phyloP scores from a whole-genome alignment of 2,113 vertebrate species.

The Rhipidura dahli region DNA sequence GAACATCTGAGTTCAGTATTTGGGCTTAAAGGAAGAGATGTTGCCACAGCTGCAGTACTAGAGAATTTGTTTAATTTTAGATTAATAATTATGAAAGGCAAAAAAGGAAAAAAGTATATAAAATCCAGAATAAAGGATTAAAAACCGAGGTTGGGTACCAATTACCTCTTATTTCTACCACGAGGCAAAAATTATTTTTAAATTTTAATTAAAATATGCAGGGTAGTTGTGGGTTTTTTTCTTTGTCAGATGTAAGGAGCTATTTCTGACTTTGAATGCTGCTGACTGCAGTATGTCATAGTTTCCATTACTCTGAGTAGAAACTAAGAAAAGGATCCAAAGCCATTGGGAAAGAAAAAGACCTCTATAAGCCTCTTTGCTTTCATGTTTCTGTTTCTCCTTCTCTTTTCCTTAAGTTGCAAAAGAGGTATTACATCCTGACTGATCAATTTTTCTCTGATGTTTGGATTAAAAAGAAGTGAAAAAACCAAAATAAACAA shows the following conservation, averaged over 20 bases:
- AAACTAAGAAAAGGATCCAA: neutral
- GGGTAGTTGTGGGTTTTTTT: neutral
- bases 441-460: neutral
- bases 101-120: accelerated
- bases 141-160: accelerated
- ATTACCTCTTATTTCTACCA: neutral
- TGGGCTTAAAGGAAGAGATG: neutral
- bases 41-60: neutral
- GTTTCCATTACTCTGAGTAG: neutral
- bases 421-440: neutral
- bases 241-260: neutral
- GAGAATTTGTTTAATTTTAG: neutral
- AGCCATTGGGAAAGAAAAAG: neutral
- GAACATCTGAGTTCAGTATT: conserved; percentile 14
- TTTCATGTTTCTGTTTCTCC: neutral
- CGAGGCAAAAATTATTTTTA: neutral
- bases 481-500: neutral
- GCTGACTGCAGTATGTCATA: neutral
- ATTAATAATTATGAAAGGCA: neutral
- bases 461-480: neutral
- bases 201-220: neutral
- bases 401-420: neutral
- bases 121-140: neutral
- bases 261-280: neutral
- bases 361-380: neutral